Conservation (phyloP, 2,797 vertebrate species). For the Carduelis carduelis region DNA sequence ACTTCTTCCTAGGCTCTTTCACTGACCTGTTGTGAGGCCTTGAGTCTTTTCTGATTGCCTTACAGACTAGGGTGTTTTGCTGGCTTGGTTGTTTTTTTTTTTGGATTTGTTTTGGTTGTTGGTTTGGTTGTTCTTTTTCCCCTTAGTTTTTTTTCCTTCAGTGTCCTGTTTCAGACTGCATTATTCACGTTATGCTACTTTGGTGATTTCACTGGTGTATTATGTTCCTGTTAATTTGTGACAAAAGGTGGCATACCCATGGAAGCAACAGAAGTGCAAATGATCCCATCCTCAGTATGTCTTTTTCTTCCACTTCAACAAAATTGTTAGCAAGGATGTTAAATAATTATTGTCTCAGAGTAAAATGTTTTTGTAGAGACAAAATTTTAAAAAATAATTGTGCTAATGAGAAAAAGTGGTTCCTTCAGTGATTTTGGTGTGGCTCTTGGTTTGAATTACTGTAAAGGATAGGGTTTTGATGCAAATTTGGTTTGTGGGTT, state of each 20-base stretch:
- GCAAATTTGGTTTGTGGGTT: neutral
- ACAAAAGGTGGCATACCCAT: neutral
- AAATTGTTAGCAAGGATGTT: neutral
- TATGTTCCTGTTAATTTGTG: neutral
- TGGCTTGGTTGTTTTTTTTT: neutral
- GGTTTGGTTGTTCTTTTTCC: accelerated
- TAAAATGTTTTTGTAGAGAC: neutral
- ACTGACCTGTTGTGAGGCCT: neutral
- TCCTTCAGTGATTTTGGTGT: neutral
- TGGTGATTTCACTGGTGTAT: neutral
- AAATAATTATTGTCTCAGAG: neutral
- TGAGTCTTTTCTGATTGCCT: neutral
- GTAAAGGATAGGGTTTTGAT: neutral
- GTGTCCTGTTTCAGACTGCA: neutral
- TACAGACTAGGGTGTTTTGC: neutral
- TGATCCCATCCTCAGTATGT: neutral
- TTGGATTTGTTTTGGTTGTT: neutral
- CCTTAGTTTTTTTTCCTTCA: neutral
- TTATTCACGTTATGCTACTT: neutral
- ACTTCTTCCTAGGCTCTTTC: neutral
- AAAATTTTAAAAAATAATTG: neutral
- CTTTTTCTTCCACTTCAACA: neutral
- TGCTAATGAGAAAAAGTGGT: neutral
- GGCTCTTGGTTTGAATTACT: neutral
- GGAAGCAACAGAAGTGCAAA: neutral